These are phyloP conservation scores for Neoascia interrupta DNA, from an alignment of 2,888 invertebrate genomes.

Conservation along the genomic window DNA sequence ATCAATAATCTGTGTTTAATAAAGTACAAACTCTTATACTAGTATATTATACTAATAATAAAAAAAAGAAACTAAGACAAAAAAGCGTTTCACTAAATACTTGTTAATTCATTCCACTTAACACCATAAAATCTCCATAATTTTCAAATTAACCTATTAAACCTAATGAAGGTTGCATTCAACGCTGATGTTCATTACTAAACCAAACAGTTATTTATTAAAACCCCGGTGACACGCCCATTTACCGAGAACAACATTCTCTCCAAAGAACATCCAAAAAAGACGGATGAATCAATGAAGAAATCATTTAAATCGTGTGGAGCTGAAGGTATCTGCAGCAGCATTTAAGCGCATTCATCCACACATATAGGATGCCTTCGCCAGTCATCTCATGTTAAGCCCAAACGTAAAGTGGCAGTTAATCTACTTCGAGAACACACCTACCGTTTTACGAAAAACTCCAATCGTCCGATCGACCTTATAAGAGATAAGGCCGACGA, in stretches of 20 bases:
- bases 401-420: slow-evolving; percentile 58
- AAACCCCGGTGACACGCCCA: slow-evolving; percentile 46
- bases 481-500: slow-evolving; percentile 27
- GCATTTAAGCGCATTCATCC: too few species aligned
- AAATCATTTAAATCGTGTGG: too few species aligned
- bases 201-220: slow-evolving; percentile 44
- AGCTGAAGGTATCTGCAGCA: too few species aligned
- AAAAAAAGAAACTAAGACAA: too few species aligned
- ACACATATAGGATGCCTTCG: slow-evolving; percentile 1
- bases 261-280: slow-evolving; percentile 8
- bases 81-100: too few species aligned
- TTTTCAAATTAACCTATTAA: slow-evolving; percentile 55
- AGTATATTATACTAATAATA: too few species aligned
- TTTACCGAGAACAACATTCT: neutral
- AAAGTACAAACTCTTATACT: too few species aligned
- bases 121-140: slow-evolving; percentile 38
- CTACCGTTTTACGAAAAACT: slow-evolving; percentile 61
- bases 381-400: slow-evolving; percentile 17
- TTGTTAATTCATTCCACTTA: slow-evolving; percentile 15
- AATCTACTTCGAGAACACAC: slow-evolving; percentile 65
- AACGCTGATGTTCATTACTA: slow-evolving; percentile 20
- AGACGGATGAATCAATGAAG: slow-evolving; percentile 43
- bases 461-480: slow-evolving; percentile 34
- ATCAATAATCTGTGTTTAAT: too few species aligned
- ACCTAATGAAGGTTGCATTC: neutral